Percentiles rank a stretch among this genome's conserved stretches.
Conservation (phyloP, 2,888 invertebrate genomes). For the Galerucella calmariensis region DNA sequence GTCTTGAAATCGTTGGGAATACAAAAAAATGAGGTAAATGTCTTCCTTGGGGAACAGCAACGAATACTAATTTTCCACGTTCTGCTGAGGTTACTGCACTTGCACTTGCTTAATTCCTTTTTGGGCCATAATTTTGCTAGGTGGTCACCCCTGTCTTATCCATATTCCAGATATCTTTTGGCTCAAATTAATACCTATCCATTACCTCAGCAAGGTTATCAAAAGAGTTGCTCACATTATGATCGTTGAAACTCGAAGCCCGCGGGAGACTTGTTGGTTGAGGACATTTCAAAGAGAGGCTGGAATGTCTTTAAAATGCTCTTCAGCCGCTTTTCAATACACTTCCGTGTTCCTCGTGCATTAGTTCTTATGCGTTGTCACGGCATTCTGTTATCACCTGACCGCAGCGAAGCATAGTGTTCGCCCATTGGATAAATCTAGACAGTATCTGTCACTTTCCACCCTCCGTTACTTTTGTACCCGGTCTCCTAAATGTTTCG, state of each 20-base stretch:
- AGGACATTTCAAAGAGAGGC: not conserved
- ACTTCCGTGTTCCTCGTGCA: not conserved
- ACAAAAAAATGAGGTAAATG: too few relatives aligned
- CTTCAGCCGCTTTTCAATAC: not conserved
- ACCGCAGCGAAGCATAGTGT: not conserved
- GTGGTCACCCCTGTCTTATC: too few relatives aligned
- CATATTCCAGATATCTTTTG: not conserved
- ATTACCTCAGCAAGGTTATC: constrained; percentile 7
- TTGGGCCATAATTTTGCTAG: too few relatives aligned
- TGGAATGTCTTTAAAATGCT: not conserved
- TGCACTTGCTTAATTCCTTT: too few relatives aligned
- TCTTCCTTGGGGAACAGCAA: too few relatives aligned
- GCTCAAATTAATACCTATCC: not conserved
- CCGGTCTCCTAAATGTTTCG: not conserved
- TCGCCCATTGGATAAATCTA: not conserved
- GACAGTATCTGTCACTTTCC: not conserved
- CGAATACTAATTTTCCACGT: too few relatives aligned
- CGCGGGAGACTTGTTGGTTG: constrained; percentile 5
- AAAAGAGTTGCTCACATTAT: constrained; percentile 3
- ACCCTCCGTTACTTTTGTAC: constrained; percentile 1
- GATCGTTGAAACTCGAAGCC: not conserved
- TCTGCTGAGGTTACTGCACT: too few relatives aligned
- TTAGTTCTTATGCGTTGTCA: not conserved
- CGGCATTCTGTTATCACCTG: not conserved
- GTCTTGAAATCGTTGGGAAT: too few relatives aligned